Percentiles rank a stretch among this genome's conserved stretches.
These are phyloP conservation scores for Anastatus disparis DNA, from an alignment of 1,140 invertebrate species.

Conservation along the genomic window DNA sequence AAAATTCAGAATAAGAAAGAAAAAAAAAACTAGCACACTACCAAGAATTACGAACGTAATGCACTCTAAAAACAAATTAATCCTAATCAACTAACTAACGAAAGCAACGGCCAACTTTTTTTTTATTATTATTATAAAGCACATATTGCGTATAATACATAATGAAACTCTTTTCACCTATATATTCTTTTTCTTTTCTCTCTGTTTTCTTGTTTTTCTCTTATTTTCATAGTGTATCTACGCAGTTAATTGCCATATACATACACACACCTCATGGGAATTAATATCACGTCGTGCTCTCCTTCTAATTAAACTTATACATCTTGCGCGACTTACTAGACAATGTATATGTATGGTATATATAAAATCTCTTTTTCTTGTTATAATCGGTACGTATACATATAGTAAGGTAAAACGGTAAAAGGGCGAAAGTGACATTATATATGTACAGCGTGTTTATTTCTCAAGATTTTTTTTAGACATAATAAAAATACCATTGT, in stretches of 20 bases:
- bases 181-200: too few relatives aligned
- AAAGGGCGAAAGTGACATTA: slow-evolving; percentile 37
- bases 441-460: too few relatives aligned
- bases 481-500: slow-evolving; percentile 17
- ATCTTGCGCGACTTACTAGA: background rate
- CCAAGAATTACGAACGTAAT: too few relatives aligned
- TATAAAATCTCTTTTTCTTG: background rate
- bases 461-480: slow-evolving; percentile 10
- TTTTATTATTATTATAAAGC: background rate
- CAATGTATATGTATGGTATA: background rate
- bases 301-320: slow-evolving; percentile 15
- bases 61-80: background rate
- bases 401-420: too few relatives aligned
- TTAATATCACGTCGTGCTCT: background rate
- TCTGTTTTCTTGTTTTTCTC: slow-evolving; percentile 3
- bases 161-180: too few relatives aligned
- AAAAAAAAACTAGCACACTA: too few relatives aligned
- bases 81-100: background rate
- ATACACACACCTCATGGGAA: too few relatives aligned
- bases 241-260: slow-evolving; percentile 5
- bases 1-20: too few relatives aligned
- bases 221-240: background rate
- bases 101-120: background rate
- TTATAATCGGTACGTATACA: background rate
- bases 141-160: too few relatives aligned